phyloP scores from a whole-genome alignment of 2,888 invertebrate species.

The Colletes collaris region DNA sequence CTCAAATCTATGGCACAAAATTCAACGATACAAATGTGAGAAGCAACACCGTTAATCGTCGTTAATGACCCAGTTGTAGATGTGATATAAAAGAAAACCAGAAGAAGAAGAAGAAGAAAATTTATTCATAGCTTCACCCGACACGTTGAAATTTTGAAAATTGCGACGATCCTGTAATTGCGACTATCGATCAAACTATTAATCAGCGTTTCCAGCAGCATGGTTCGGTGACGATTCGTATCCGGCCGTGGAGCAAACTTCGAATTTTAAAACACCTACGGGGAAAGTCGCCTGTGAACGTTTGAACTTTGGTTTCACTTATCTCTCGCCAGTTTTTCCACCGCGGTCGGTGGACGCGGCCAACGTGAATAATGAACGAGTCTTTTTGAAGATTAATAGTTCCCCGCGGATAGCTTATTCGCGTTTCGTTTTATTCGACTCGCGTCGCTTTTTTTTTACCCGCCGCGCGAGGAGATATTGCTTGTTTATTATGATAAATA shows the following conservation, averaged over 20 bases:
- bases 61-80: too few relatives aligned
- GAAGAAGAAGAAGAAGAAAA: too few relatives aligned
- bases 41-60: too few relatives aligned
- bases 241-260: not conserved
- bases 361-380: slow-evolving; percentile 2
- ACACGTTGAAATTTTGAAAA: too few relatives aligned
- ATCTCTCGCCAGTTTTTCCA: slow-evolving; percentile 1
- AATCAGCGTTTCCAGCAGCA: not conserved
- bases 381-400: slow-evolving; percentile 10
- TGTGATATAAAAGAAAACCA: too few relatives aligned
- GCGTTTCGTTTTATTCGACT: not conserved
- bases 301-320: slow-evolving; percentile 43
- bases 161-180: too few relatives aligned
- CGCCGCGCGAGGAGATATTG: slow-evolving; percentile 2
- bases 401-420: not conserved
- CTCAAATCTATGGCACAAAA: too few relatives aligned
- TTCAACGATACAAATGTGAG: too few relatives aligned
- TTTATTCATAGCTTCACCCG: too few relatives aligned
- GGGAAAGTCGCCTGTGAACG: slow-evolving; percentile 42
- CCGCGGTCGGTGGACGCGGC: not conserved
- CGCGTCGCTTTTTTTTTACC: not conserved
- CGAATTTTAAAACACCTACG: not conserved
- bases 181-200: too few relatives aligned
- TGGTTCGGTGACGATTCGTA: not conserved
- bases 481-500: slow-evolving; percentile 1